Conservation (phyloP, 2,888 invertebrate species). For the Macaria liturata region DNA sequence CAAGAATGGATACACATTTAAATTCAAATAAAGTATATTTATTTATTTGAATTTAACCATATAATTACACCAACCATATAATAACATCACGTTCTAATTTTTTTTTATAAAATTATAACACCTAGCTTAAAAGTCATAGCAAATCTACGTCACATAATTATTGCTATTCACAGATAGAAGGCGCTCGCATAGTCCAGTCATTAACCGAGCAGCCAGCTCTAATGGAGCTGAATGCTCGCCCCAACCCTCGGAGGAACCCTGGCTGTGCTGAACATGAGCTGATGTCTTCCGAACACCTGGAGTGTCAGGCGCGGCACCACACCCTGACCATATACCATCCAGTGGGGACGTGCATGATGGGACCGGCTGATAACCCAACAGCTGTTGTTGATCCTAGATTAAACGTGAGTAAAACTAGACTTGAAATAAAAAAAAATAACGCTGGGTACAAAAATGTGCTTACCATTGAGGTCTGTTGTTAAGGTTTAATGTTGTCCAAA, state of each 20-base stretch:
- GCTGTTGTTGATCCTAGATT: slow-evolving; percentile 89
- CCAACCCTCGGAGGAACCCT: slow-evolving; percentile 86
- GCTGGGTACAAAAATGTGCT: too few species aligned
- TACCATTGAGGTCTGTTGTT: too few species aligned
- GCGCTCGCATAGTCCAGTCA: slow-evolving; percentile 86
- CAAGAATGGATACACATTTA: too few species aligned
- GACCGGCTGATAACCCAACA: slow-evolving; percentile 73
- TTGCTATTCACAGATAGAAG: slow-evolving; percentile 85
- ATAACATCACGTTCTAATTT: too few species aligned
- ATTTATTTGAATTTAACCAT: too few species aligned
- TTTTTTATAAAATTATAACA: too few species aligned
- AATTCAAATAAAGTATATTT: too few species aligned
- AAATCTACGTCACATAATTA: too few species aligned
- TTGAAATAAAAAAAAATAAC: too few species aligned
- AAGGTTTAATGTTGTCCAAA: too few species aligned
- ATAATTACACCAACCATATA: too few species aligned
- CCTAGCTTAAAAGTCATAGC: too few species aligned
- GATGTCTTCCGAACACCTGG: slow-evolving; percentile 89
- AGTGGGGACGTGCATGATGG: slow-evolving; percentile 92
- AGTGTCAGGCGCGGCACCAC: slow-evolving; percentile 89
- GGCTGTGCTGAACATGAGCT: slow-evolving; percentile 85
- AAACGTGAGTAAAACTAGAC: slow-evolving; percentile 49
- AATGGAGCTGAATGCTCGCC: slow-evolving; percentile 82
- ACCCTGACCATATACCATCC: slow-evolving; percentile 92
- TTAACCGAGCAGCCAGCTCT: slow-evolving; percentile 85